phyloP scores from a whole-genome alignment of 2,797 vertebrate species.

The Alca torda region DNA sequence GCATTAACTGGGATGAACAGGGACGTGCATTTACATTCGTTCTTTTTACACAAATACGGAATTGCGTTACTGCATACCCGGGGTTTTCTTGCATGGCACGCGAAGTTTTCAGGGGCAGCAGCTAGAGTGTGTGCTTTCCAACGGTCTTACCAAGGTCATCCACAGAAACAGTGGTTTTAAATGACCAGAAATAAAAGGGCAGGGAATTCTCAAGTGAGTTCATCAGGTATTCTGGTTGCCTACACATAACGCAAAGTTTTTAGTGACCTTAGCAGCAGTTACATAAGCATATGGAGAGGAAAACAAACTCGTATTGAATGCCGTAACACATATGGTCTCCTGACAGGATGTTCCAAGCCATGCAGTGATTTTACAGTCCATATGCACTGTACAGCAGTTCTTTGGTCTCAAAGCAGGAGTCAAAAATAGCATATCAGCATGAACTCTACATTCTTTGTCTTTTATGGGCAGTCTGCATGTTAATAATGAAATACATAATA shows the following conservation, averaged over 20 bases:
- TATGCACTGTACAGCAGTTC: neutral
- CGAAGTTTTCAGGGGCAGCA: neutral
- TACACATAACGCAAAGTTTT: neutral
- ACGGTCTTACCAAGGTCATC: rapidly evolving
- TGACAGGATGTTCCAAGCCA: slow-evolving; percentile 24
- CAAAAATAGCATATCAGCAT: neutral
- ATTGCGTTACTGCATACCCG: neutral
- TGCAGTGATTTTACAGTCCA: neutral
- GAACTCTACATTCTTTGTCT: neutral
- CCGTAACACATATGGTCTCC: slow-evolving; percentile 20
- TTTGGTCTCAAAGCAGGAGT: neutral
- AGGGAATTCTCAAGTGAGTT: neutral
- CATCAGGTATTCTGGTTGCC: neutral
- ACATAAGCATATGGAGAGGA: slow-evolving; percentile 8
- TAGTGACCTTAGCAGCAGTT: slow-evolving; percentile 15
- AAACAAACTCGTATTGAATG: neutral
- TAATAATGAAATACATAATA: neutral
- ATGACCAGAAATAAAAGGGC: neutral
- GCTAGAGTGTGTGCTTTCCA: neutral
- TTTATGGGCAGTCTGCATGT: neutral
- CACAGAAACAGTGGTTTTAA: neutral
- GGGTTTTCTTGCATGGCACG: neutral
- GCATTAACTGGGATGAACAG: neutral
- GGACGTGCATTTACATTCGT: neutral
- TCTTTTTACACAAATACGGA: neutral